These are phyloP conservation scores for Gambusia holbrooki DNA, from an alignment of 2,113 vertebrate species.

Conservation along the genomic window DNA sequence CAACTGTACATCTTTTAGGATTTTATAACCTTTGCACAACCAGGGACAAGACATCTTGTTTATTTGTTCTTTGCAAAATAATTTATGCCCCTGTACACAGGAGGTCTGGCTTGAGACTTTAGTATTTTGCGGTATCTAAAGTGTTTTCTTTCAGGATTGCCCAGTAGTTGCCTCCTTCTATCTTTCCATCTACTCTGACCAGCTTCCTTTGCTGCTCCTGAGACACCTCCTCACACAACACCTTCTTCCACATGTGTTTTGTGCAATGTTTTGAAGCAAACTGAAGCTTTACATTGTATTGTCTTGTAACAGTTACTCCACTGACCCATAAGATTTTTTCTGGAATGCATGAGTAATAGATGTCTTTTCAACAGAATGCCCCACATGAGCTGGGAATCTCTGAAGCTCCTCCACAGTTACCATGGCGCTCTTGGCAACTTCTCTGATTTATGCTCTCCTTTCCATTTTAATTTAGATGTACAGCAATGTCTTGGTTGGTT, in stretches of 20 bases:
- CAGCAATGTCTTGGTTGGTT: not conserved
- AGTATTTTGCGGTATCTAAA: not conserved
- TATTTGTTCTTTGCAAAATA: not conserved
- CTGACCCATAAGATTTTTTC: not conserved
- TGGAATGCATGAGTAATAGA: not conserved
- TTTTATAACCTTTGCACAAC: no score
- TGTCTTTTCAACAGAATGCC: not conserved
- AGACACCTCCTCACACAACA: no score
- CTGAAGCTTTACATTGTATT: no score
- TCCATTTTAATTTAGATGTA: not conserved
- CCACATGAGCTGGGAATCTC: not conserved
- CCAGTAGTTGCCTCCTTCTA: not conserved
- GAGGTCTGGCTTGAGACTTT: not conserved
- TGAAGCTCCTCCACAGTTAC: not conserved
- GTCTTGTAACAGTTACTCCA: no score
- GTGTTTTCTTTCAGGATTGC: not conserved
- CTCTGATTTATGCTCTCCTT: not conserved
- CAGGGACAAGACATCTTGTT: no score
- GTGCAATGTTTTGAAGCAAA: no score
- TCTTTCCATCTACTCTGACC: not conserved
- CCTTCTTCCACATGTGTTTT: no score
- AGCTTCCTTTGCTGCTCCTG: not conserved
- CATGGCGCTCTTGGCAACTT: not conserved
- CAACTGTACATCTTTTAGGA: not conserved
- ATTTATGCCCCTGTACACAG: not conserved